phyloP scores from a whole-genome alignment of 2,113 vertebrate genomes.

The Phalacrocorax carbo region DNA sequence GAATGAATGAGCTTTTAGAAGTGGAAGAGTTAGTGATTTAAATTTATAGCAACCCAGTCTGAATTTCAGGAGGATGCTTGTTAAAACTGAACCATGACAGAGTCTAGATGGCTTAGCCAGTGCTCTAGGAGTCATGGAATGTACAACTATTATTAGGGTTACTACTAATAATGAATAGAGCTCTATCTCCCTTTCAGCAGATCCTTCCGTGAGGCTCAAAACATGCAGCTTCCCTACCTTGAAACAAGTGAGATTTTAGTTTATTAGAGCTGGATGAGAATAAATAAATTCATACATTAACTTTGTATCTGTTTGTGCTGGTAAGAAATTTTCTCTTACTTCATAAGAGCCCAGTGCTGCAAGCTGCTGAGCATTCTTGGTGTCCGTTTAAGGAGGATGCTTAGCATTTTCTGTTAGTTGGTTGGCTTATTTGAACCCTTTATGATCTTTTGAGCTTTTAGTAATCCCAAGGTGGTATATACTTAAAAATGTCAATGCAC shows the following conservation, averaged over 20 bases:
- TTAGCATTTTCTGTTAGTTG: not conserved
- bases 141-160: not conserved
- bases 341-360: not conserved
- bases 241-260: not conserved
- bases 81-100: not conserved
- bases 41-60: conserved; percentile 31
- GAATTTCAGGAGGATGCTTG: conserved; percentile 33
- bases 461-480: not conserved
- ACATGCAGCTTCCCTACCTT: not conserved
- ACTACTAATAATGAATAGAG: not conserved
- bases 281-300: not conserved
- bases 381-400: accelerated
- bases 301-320: not conserved
- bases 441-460: not conserved
- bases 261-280: not conserved
- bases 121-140: not conserved
- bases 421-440: not conserved
- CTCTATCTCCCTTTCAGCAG: not conserved
- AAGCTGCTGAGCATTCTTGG: not conserved
- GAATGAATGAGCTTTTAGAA: conserved; percentile 29
- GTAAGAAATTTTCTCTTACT: not conserved
- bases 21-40: conserved; percentile 5
- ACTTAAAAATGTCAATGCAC: not conserved
- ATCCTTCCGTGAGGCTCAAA: not conserved
- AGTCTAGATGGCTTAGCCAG: conserved; percentile 4